A percentile compares a stretch with the other conserved stretches of the same genome.
Evolutionary conservation across 2,888 invertebrate species (phyloP).

Genomic region (Hetaerina titia): DNA sequence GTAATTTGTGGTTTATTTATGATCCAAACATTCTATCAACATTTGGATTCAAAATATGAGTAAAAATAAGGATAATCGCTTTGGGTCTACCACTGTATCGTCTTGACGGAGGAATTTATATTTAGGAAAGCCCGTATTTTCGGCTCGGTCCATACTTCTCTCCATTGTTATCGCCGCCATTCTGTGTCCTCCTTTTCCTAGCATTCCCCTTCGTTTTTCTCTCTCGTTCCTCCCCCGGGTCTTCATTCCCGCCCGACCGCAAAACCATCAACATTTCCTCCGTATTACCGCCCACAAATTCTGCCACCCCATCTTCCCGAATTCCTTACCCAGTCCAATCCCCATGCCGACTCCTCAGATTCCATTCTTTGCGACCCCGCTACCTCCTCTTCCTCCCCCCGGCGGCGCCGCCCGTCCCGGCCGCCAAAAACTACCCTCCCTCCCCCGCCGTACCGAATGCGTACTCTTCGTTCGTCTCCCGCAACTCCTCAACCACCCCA

Average conservation of each 20-base stretch:
- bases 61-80: too few relatives aligned
- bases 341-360: not conserved
- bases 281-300: constrained; percentile 71
- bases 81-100: too few relatives aligned
- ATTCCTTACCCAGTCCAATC: not conserved
- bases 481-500: not conserved
- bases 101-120: not conserved
- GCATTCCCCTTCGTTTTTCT: not conserved
- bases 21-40: too few relatives aligned
- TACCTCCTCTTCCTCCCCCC: not conserved
- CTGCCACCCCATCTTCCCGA: not conserved
- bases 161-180: not conserved
- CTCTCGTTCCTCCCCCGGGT: not conserved
- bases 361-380: not conserved
- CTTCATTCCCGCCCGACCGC: constrained; percentile 29
- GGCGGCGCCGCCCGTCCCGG: not conserved
- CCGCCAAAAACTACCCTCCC: not conserved
- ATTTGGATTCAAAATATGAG: too few relatives aligned
- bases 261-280: constrained; percentile 4
- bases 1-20: too few relatives aligned
- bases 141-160: not conserved
- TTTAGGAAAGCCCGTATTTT: not conserved
- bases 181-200: not conserved
- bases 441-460: not conserved
- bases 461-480: not conserved